phyloP scores from a whole-genome alignment of 2,888 invertebrate genomes.

The Synanthedon myopaeformis region DNA sequence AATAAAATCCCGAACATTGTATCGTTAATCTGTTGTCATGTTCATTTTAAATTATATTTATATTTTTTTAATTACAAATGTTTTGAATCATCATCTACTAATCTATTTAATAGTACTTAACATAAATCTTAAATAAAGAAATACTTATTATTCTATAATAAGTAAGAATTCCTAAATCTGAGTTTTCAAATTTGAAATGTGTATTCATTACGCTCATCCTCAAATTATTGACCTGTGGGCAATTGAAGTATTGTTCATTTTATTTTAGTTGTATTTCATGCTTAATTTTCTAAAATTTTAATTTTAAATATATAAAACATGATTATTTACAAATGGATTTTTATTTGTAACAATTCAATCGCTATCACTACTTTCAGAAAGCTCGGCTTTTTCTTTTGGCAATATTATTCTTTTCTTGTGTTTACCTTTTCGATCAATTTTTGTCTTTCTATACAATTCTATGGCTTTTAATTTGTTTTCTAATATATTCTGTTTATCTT shows the following conservation, averaged over 20 bases:
- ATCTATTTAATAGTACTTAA: conserved; percentile 6
- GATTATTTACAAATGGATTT: conserved; percentile 39
- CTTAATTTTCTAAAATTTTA: conserved; percentile 33
- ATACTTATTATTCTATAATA: neutral
- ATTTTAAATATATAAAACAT: conserved; percentile 57
- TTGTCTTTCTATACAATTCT: conserved; percentile 77
- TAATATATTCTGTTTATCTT: conserved; percentile 72
- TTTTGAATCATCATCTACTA: no score
- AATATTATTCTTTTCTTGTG: conserved; percentile 43
- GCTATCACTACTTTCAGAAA: conserved; percentile 76
- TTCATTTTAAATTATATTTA: neutral
- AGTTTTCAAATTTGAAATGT: conserved; percentile 5
- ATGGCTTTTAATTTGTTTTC: conserved; percentile 81
- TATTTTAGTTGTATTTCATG: conserved; percentile 25
- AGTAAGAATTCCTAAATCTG: conserved; percentile 2
- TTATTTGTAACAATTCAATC: conserved; percentile 33
- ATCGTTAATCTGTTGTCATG: neutral
- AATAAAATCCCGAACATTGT: conserved; percentile 11
- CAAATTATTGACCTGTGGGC: conserved; percentile 12
- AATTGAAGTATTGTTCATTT: conserved; percentile 19
- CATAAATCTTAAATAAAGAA: conserved; percentile 5
- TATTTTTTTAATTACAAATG: no score
- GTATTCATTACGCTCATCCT: neutral
- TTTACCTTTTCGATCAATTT: conserved; percentile 68
- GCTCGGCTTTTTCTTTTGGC: conserved; percentile 72